Evolutionary conservation across 2,113 vertebrate genomes (phyloP), one percentile per base, ranked within the genome.

Genomic region (Cynopterus brachyotis): DNA sequence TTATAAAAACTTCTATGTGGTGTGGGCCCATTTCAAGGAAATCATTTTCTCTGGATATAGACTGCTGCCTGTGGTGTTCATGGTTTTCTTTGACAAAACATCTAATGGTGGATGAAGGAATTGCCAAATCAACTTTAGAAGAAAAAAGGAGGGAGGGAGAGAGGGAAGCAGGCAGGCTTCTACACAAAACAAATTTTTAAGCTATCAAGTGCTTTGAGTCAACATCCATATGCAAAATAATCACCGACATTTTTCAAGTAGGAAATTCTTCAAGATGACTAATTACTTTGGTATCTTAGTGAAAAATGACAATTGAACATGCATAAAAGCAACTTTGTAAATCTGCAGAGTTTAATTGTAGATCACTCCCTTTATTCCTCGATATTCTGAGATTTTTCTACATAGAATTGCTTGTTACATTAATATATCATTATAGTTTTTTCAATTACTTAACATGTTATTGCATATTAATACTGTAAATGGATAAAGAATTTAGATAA

Each of bases 211-310:
- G 59, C 55, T 92, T 94, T 86, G 83, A 80, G 62, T 83, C 69
- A 76, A 93, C 26, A 93, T 72, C 59, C 88, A 72, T 26, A 37
- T 40, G 53, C 93, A 95, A 97, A 96, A 80, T 90, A 96, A 86
- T 94, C 92, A 57, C 45, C 80, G 86, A 79, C 60, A 87, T 95
- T 96, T 96, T 92, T 22, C 37, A 94, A 79, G 69, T 53, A 96
- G 57, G 92, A 95, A 92, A 76, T 69, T 92, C 75, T 97, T 86
- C 94, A 97, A 83, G 62, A 86, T 83, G 64, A 94, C 50, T 88
- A 89, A 95, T 70, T 89, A 57, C 30, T 89, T 92, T 84, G 70
- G 59, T 81, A 96, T 94, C 84, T 85, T 60, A 79, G 78, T 89
- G 70, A 86, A 96, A 75, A 47, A 90, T 72, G 92, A 87, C 42